Evolutionary conservation across 2,113 vertebrate species (phyloP).

Genomic region (Nyctereutes procyonoides): DNA sequence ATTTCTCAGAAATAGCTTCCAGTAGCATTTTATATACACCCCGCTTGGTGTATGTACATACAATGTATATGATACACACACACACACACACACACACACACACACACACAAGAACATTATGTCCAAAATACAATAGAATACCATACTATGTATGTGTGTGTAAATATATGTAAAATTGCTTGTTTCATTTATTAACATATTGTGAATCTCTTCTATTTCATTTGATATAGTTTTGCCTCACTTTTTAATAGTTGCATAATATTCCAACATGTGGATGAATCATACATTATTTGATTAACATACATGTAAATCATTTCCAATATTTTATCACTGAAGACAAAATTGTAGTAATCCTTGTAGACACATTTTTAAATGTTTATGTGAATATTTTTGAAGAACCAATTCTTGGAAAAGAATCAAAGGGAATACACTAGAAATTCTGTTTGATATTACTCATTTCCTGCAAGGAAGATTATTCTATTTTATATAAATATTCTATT

Average conservation of each 20-base stretch:
- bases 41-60: not conserved
- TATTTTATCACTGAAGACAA: not conserved
- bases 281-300: not conserved
- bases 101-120: not conserved
- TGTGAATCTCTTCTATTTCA: not conserved
- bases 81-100: not conserved
- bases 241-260: not conserved
- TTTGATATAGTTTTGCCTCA: not conserved
- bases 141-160: not conserved
- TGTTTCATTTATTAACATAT: not conserved
- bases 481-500: not conserved
- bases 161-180: not conserved
- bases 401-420: not conserved
- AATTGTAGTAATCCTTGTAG: not conserved
- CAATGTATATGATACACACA: not conserved
- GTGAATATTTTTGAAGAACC: not conserved
- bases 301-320: not conserved
- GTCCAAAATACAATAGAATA: not conserved
- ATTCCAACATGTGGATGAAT: not conserved
- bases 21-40: not conserved
- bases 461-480: not conserved
- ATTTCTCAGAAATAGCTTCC: not conserved
- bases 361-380: not conserved
- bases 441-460: not conserved
- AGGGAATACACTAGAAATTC: not conserved